Percentiles rank a stretch among this genome's conserved stretches.
phyloP scores from a whole-genome alignment of 1,140 invertebrate species.

The Contarinia nasturtii region DNA sequence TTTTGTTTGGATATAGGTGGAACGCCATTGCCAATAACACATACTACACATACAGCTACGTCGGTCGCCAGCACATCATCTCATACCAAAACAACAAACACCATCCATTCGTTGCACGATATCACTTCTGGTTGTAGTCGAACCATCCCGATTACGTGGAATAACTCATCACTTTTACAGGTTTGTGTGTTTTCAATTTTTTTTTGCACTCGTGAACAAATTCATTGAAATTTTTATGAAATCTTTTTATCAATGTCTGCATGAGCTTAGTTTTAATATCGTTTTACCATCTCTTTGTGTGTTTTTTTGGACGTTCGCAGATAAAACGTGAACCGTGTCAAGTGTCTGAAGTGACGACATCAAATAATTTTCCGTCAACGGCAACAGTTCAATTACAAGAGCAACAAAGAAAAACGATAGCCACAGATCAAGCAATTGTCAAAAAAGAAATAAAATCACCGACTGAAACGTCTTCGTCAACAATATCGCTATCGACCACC shows the following conservation, averaged over 20 bases:
- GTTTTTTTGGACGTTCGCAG: conserved; percentile 12
- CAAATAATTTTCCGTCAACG: conserved; percentile 25
- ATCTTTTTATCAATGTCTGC: background rate
- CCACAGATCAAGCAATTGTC: conserved; percentile 19
- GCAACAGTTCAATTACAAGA: conserved; percentile 19
- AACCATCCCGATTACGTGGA: conserved; percentile 1
- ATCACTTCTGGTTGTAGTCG: background rate
- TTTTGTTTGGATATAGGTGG: too few relatives aligned
- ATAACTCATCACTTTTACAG: background rate
- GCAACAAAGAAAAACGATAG: conserved; percentile 28
- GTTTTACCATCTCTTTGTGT: too few relatives aligned
- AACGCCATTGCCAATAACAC: background rate
- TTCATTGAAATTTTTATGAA: background rate
- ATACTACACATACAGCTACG: background rate
- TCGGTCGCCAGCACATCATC: background rate
- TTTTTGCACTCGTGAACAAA: background rate
- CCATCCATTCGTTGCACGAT: background rate
- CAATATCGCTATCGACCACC: conserved; percentile 4
- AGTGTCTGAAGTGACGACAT: conserved; percentile 42
- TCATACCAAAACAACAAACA: background rate
- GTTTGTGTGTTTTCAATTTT: background rate
- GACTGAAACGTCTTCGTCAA: background rate
- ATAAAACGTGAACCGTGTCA: conserved; percentile 43
- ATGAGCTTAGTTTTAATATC: too few relatives aligned
- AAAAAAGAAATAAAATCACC: background rate